These are phyloP conservation scores for Mionectes olivaceus DNA, from an alignment of 2,797 vertebrate genomes.

Conservation along the genomic window DNA sequence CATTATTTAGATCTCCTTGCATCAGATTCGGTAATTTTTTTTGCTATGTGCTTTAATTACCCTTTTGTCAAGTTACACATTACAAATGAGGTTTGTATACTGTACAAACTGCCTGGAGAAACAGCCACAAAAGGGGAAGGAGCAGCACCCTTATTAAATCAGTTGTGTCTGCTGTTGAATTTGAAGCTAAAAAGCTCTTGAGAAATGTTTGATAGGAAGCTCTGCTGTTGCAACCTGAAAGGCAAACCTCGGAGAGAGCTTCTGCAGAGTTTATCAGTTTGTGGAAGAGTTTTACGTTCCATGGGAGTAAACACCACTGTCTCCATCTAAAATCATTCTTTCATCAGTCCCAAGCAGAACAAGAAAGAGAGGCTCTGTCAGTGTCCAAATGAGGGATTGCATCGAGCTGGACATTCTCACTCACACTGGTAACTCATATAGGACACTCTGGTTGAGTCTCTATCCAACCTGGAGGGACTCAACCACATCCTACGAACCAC, in stretches of 20 bases:
- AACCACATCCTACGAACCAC: not conserved
- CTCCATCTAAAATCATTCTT: not conserved
- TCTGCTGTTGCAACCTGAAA: constrained; percentile 12
- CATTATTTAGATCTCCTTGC: constrained; percentile 36
- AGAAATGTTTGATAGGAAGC: constrained; percentile 21
- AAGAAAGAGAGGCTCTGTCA: not conserved
- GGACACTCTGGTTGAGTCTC: not conserved
- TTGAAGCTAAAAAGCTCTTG: constrained; percentile 28
- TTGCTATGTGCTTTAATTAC: not conserved
- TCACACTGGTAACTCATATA: accelerated
- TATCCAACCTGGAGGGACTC: not conserved
- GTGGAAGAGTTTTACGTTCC: not conserved
- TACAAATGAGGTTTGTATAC: not conserved
- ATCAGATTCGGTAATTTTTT: not conserved
- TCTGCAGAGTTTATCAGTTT: not conserved
- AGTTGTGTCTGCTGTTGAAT: constrained; percentile 20
- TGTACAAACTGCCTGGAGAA: not conserved
- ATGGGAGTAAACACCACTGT: not conserved
- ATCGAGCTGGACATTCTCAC: not conserved
- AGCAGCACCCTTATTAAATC: constrained; percentile 39
- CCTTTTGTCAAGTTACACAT: constrained; percentile 2
- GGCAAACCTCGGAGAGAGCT: not conserved
- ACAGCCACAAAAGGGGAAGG: not conserved
- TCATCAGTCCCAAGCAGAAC: not conserved
- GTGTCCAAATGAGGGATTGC: not conserved